These are phyloP conservation scores for Drosophila fuyamai DNA, from an alignment of 1,140 invertebrate species.

Conservation along the genomic window DNA sequence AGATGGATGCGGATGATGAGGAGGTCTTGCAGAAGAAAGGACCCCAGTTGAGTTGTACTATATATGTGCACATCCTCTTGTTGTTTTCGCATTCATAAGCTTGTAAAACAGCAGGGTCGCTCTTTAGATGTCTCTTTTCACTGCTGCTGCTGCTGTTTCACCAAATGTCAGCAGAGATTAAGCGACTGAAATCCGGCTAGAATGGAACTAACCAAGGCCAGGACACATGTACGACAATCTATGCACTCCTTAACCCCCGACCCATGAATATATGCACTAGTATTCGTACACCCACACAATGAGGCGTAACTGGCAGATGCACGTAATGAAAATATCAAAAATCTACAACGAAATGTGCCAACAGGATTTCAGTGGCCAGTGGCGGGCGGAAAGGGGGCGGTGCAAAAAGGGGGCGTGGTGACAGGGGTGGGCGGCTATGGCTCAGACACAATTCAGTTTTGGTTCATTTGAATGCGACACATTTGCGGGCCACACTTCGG, in stretches of 20 bases:
- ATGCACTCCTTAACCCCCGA: slow-evolving; percentile 41
- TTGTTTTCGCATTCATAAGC: slow-evolving; percentile 48
- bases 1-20: neutral
- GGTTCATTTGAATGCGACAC: slow-evolving; percentile 74
- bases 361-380: slow-evolving; percentile 41
- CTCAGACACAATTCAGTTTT: slow-evolving; percentile 63
- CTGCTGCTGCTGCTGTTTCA: slow-evolving; percentile 17
- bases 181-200: slow-evolving; percentile 59
- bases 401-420: neutral
- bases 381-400: neutral
- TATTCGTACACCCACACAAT: slow-evolving; percentile 30
- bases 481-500: slow-evolving; percentile 42
- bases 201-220: slow-evolving; percentile 34
- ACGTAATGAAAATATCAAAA: slow-evolving; percentile 83
- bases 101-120: slow-evolving; percentile 18
- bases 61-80: slow-evolving; percentile 16
- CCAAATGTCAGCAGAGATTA: slow-evolving; percentile 80
- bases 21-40: neutral
- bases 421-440: neutral
- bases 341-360: slow-evolving; percentile 76
- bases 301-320: slow-evolving; percentile 68
- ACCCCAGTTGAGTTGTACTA: slow-evolving; percentile 16
- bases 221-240: slow-evolving; percentile 69
- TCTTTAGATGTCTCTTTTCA: slow-evolving; percentile 14
- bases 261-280: neutral